phyloP scores from a whole-genome alignment of 2,113 vertebrate species.

The Smithornis capensis region DNA sequence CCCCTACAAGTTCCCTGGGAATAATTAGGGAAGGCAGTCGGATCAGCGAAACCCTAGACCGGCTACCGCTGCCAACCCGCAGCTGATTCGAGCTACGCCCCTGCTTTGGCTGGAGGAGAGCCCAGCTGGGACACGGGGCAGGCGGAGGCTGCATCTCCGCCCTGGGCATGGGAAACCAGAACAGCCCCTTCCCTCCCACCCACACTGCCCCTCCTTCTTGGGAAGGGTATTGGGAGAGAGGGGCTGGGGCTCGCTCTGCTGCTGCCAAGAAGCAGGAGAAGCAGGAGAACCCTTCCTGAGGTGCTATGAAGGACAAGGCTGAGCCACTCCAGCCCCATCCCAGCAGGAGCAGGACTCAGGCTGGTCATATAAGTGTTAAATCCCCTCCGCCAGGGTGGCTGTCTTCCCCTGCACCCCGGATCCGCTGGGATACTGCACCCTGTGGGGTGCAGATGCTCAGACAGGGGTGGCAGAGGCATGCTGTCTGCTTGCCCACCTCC shows the following conservation, averaged over 20 bases:
- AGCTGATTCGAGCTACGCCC: slow-evolving; percentile 14
- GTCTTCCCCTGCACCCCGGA: too few species aligned
- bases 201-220: fast-evolving
- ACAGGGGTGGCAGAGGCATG: background rate
- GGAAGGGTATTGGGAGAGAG: background rate
- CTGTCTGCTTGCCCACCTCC: fast-evolving
- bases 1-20: slow-evolving; percentile 30
- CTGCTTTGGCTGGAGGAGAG: slow-evolving; percentile 40
- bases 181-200: background rate
- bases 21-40: slow-evolving; percentile 41
- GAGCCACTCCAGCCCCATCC: background rate
- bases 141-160: background rate
- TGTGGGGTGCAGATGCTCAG: too few species aligned
- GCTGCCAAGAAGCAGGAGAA: background rate
- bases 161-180: background rate
- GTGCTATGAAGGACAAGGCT: background rate
- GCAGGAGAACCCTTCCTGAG: fast-evolving
- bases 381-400: fast-evolving
- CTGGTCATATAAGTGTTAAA: background rate
- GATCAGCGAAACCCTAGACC: slow-evolving; percentile 50
- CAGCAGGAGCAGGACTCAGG: background rate
- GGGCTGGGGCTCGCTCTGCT: fast-evolving
- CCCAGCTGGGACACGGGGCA: background rate
- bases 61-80: slow-evolving; percentile 33
- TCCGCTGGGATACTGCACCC: background rate